A percentile compares a stretch with the other conserved stretches of the same genome.
These are phyloP conservation scores for Episyrphus balteatus DNA, from an alignment of 1,140 invertebrate species.

Conservation along the genomic window DNA sequence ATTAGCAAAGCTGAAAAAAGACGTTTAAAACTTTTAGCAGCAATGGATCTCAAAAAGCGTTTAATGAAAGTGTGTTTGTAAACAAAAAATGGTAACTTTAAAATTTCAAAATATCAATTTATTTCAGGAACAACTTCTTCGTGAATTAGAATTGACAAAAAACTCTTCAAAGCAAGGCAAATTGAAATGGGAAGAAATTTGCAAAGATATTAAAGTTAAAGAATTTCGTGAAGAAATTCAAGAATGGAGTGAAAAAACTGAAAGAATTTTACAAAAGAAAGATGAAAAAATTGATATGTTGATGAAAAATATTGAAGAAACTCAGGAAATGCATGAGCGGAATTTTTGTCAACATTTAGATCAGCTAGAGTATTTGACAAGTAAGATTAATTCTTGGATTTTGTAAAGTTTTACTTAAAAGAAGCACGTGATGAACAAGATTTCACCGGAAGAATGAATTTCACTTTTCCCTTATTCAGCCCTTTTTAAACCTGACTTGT, in stretches of 20 bases:
- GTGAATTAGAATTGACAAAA: conserved; percentile 23
- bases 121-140: conserved; percentile 16
- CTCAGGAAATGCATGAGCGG: conserved; percentile 16
- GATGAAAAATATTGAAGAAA: conserved; percentile 19
- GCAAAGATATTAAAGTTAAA: conserved; percentile 17
- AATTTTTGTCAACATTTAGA: conserved; percentile 14
- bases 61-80: too few relatives aligned
- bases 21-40: too few relatives aligned
- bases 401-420: too few relatives aligned
- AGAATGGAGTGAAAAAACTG: conserved; percentile 14
- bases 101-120: too few relatives aligned
- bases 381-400: not conserved
- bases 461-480: too few relatives aligned
- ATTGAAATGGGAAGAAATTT: conserved; percentile 23
- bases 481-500: too few relatives aligned
- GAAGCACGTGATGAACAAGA: too few relatives aligned
- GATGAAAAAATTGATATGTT: conserved; percentile 22
- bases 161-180: conserved; percentile 14
- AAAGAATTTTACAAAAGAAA: conserved; percentile 15
- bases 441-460: too few relatives aligned
- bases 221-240: conserved; percentile 17
- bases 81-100: too few relatives aligned
- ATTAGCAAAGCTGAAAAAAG: too few relatives aligned
- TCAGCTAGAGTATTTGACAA: conserved; percentile 22
- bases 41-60: too few relatives aligned